Evolutionary conservation across 2,113 vertebrate genomes (phyloP), one percentile per base, ranked within the genome.

Genomic region (Oncorhynchus nerka): DNA sequence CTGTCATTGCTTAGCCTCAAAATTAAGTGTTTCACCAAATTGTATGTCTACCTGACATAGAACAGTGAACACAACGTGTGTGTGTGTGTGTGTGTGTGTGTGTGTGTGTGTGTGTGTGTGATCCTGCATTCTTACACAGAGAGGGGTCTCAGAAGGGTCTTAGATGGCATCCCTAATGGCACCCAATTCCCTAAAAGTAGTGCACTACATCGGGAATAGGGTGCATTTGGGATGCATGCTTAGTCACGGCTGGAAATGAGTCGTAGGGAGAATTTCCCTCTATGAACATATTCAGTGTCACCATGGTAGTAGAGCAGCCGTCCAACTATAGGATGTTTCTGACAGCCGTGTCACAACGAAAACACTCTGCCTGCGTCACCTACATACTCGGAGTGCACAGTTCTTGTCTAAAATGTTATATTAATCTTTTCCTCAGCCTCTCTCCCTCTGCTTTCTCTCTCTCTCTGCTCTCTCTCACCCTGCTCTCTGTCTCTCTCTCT

Each of bases 371-470:
- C 16, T 28, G 7, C 70, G 74, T 82, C 66, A 76, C 85, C 83
- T 83, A 88, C 86, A 68, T 83, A 86, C 86, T 68, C 77, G 66
- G 74, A 83, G 89, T 87, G 78, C 83, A 85, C 59, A 85, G 83
- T 85, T 83, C 85, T 82, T 89, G 89, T 89, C 81, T 84, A 64
- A 84, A 81, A 89, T 88, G 79, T 88, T 90, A 92, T 90, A 92
- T 91, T 87, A 88, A 91, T 88, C 32, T 76, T 73, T 84, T 77
- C 82, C 81, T 79, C 79, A 45, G 5, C 20, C 24, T 75, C 15
- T 16, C 62, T 26, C 61, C 16, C 24, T 24, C 32, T 49, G 22
- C 28, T 28, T 4, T 28, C 28, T 24, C 8, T 66, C 9, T 26
- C 22, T 48, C 22, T 16, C 39, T 49, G 28, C 30, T 32, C 30